Percentiles rank a stretch among this genome's conserved stretches.
Conservation (phyloP, 1,140 invertebrate species). For the Proctacanthus coquilletti region DNA sequence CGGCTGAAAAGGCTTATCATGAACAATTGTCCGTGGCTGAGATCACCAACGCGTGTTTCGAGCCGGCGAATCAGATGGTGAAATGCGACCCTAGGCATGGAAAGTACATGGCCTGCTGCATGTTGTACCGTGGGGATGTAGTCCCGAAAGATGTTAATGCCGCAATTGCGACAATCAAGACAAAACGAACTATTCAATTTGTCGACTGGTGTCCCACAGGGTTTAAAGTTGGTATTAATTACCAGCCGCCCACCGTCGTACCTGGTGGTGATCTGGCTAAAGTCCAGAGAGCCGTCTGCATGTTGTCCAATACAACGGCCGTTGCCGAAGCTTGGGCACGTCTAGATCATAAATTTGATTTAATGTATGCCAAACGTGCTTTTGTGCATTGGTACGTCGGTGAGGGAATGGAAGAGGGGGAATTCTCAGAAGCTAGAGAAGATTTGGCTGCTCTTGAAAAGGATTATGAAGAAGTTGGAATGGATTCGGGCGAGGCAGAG, state of each 20-base stretch:
- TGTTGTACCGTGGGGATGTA: too few relatives aligned
- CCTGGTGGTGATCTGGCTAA: conserved; percentile 49
- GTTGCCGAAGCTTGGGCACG: conserved; percentile 53
- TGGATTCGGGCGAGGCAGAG: conserved; percentile 22
- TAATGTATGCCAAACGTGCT: conserved; percentile 58
- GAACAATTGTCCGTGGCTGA: conserved; percentile 48
- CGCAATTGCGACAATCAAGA: conserved; percentile 63
- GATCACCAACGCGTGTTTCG: conserved; percentile 49
- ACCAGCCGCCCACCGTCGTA: conserved; percentile 43
- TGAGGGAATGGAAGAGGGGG: conserved; percentile 28
- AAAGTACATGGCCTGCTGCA: conserved; percentile 59
- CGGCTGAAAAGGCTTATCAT: too few relatives aligned
- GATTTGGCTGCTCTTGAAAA: conserved; percentile 39
- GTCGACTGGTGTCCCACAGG: too few relatives aligned
- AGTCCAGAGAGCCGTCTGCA: conserved; percentile 43
- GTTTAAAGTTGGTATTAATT: conserved; percentile 47
- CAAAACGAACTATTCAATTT: conserved; percentile 50
- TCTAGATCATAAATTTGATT: conserved; percentile 56
- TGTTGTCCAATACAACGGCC: too few relatives aligned
- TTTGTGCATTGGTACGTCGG: conserved; percentile 56
- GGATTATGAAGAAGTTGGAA: conserved; percentile 37
- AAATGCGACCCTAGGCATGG: conserved; percentile 49
- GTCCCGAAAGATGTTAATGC: conserved; percentile 47
- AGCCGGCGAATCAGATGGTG: conserved; percentile 51
- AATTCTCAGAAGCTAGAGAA: conserved; percentile 7